phyloP scores from a whole-genome alignment of 2,797 vertebrate genomes.

The Sarcoramphus papa region DNA sequence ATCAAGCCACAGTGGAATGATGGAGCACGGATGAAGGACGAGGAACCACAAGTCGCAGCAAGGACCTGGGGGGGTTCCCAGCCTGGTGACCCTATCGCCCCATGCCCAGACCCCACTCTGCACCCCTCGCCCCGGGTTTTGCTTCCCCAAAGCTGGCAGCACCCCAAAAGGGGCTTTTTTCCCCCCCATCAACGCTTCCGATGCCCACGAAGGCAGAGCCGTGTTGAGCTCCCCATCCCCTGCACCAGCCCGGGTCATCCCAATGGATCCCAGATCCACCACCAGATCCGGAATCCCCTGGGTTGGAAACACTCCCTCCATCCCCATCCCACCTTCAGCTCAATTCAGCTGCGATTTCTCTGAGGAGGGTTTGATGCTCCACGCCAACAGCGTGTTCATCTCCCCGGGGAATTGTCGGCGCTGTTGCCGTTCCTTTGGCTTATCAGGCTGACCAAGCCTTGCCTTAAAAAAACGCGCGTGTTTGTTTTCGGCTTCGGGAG shows the following conservation, averaged over 20 bases:
- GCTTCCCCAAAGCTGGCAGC: background rate
- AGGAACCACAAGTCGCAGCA: fast-evolving
- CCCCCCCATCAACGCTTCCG: fast-evolving
- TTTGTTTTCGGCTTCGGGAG: background rate
- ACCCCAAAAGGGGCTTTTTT: background rate
- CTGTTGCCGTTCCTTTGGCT: background rate
- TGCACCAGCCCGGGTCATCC: background rate
- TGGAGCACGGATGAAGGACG: fast-evolving
- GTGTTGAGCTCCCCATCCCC: background rate
- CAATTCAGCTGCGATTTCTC: background rate
- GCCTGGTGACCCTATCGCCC: background rate
- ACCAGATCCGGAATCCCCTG: background rate
- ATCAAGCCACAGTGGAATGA: background rate
- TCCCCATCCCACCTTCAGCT: background rate
- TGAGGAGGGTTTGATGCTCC: background rate
- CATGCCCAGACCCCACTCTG: background rate
- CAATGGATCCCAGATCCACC: background rate
- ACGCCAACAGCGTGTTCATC: background rate
- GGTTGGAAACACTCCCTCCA: background rate
- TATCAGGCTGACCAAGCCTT: background rate
- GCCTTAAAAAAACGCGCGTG: background rate
- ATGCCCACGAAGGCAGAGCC: fast-evolving
- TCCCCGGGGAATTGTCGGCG: background rate
- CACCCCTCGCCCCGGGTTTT: fast-evolving
- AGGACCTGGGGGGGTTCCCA: background rate